Evolutionary conservation across 2,888 invertebrate species (phyloP).

Genomic region (Pemphredon lugubris): DNA sequence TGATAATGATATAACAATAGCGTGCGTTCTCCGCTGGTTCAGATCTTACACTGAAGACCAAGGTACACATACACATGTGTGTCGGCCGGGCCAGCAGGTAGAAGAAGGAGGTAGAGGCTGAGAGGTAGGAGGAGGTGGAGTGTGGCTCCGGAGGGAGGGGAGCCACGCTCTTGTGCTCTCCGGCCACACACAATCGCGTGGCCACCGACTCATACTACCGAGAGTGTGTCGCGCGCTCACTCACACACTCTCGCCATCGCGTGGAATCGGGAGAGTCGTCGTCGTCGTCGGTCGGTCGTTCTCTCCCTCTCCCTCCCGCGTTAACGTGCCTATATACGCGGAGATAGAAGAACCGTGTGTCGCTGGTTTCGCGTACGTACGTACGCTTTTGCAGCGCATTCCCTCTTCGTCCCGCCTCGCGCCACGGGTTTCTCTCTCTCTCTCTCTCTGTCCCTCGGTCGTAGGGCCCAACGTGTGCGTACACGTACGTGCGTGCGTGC

Average conservation of each 20-base stretch:
- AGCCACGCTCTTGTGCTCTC: slow-evolving; percentile 70
- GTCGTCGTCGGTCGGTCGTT: no score
- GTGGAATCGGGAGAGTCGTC: slow-evolving; percentile 50
- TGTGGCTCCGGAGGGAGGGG: slow-evolving; percentile 68
- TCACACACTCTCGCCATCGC: slow-evolving; percentile 37
- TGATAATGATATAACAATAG: slow-evolving; percentile 80
- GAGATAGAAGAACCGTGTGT: slow-evolving; percentile 22
- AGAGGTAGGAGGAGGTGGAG: slow-evolving; percentile 74
- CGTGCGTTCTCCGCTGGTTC: slow-evolving; percentile 81
- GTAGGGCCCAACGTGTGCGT: slow-evolving; percentile 29
- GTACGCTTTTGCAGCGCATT: not conserved
- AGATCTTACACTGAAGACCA: slow-evolving; percentile 81
- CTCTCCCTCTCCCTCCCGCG: slow-evolving; percentile 31
- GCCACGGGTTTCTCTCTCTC: not conserved
- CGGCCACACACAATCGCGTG: slow-evolving; percentile 61
- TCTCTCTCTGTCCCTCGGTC: slow-evolving; percentile 23
- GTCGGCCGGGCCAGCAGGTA: slow-evolving; percentile 73
- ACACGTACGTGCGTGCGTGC: slow-evolving; percentile 36
- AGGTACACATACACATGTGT: slow-evolving; percentile 80
- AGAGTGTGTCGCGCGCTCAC: slow-evolving; percentile 15
- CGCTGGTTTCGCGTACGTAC: not conserved
- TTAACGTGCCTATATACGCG: slow-evolving; percentile 51
- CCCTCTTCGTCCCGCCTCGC: slow-evolving; percentile 16
- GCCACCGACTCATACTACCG: slow-evolving; percentile 13
- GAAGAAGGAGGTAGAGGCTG: slow-evolving; percentile 73